phyloP scores from a whole-genome alignment of 2,113 vertebrate genomes.

The Centropus unirufus region DNA sequence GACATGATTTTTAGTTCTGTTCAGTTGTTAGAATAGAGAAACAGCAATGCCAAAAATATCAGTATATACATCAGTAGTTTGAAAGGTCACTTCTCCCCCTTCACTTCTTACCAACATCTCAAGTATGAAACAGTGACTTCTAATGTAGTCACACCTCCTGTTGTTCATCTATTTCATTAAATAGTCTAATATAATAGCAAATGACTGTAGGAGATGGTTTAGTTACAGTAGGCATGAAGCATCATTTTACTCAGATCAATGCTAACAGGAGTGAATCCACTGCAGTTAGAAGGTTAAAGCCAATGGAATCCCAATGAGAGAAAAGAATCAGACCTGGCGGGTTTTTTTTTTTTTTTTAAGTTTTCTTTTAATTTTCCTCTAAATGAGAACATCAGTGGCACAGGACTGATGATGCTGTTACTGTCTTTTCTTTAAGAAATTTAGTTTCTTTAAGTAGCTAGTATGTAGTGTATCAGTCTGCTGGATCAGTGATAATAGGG shows the following conservation, averaged over 20 bases:
- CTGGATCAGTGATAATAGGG: neutral
- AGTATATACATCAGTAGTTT: conserved; percentile 16
- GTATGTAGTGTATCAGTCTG: neutral
- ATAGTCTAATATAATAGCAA: neutral
- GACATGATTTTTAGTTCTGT: neutral
- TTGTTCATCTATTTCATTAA: conserved; percentile 24
- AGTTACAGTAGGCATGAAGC: neutral
- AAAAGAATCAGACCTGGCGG: neutral
- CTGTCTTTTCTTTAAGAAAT: neutral
- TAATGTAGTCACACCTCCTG: neutral
- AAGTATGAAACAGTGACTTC: neutral
- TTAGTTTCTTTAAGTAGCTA: neutral
- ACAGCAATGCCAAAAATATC: neutral
- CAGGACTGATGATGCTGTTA: neutral
- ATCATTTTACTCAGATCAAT: neutral
- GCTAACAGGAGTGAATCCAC: neutral
- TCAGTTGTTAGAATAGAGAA: neutral
- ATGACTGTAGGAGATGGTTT: neutral
- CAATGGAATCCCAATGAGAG: neutral
- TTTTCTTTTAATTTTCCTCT: neutral
- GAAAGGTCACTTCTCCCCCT: neutral
- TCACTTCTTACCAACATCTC: neutral
- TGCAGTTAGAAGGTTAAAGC: neutral
- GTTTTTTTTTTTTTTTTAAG: neutral
- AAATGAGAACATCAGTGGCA: too few species aligned